phyloP scores from a whole-genome alignment of 2,888 invertebrate species.

The Trisateles emortualis region DNA sequence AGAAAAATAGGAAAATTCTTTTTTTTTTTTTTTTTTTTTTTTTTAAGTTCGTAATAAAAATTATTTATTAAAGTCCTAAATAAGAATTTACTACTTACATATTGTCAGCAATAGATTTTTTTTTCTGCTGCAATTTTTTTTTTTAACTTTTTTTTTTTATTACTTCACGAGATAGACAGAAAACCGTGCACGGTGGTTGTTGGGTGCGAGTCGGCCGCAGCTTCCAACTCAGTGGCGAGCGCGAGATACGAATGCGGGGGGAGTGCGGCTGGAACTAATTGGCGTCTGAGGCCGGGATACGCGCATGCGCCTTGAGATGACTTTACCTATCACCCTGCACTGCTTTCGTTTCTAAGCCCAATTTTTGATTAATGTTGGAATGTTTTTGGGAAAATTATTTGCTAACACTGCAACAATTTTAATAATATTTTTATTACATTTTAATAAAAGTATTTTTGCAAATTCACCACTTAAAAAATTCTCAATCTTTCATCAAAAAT shows the following conservation, averaged over 20 bases:
- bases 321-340: conserved; percentile 19
- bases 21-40: no score
- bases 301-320: conserved; percentile 15
- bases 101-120: no score
- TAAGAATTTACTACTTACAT: not conserved
- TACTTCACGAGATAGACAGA: not conserved
- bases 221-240: conserved; percentile 1
- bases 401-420: not conserved
- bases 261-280: conserved; percentile 22
- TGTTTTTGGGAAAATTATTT: not conserved
- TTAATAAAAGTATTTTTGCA: not conserved
- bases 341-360: conserved; percentile 14
- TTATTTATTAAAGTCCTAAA: no score
- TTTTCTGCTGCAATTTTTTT: not conserved
- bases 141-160: not conserved
- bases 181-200: not conserved
- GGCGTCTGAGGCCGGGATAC: conserved; percentile 23
- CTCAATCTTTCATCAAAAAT: no score
- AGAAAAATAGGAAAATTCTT: no score
- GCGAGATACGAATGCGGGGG: conserved; percentile 21
- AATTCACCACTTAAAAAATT: no score
- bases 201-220: conserved; percentile 7
- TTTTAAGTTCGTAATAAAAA: no score
- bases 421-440: not conserved
- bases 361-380: conserved; percentile 5